Conservation (phyloP, 2,888 invertebrate genomes). For the Philaethria dido region DNA sequence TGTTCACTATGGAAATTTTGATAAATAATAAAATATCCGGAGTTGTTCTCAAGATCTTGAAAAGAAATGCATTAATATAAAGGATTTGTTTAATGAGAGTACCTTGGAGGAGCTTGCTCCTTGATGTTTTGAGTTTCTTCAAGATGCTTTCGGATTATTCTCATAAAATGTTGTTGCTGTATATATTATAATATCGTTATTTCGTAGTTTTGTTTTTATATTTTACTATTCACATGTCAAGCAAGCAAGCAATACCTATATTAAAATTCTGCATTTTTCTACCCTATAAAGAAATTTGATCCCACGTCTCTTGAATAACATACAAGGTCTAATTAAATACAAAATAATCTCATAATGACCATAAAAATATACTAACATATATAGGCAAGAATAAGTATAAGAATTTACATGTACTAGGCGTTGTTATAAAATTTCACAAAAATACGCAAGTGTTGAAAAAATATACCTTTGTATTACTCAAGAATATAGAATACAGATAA, state of each 20-base stretch:
- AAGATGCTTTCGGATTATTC: background rate
- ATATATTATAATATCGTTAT: background rate
- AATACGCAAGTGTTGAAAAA: too few relatives aligned
- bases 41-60: background rate
- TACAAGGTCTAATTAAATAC: too few relatives aligned
- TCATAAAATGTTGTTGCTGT: background rate
- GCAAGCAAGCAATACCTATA: background rate
- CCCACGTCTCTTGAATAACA: too few relatives aligned
- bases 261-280: too few relatives aligned
- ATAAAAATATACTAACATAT: too few relatives aligned
- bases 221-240: background rate
- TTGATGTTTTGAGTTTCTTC: slow-evolving; percentile 12
- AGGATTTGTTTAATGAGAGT: background rate
- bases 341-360: too few relatives aligned
- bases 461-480: too few relatives aligned
- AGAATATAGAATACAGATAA: too few relatives aligned
- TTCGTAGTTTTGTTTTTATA: background rate
- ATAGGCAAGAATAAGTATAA: too few relatives aligned
- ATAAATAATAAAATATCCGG: background rate
- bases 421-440: too few relatives aligned
- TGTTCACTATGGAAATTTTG: background rate
- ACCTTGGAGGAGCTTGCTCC: background rate
- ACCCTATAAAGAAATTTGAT: too few relatives aligned
- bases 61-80: slow-evolving; percentile 16
- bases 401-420: too few relatives aligned